A percentile compares a stretch with the other conserved stretches of the same genome.
Evolutionary conservation across 2,113 vertebrate genomes (phyloP).

Genomic region (Chrysochloris asiatica): DNA sequence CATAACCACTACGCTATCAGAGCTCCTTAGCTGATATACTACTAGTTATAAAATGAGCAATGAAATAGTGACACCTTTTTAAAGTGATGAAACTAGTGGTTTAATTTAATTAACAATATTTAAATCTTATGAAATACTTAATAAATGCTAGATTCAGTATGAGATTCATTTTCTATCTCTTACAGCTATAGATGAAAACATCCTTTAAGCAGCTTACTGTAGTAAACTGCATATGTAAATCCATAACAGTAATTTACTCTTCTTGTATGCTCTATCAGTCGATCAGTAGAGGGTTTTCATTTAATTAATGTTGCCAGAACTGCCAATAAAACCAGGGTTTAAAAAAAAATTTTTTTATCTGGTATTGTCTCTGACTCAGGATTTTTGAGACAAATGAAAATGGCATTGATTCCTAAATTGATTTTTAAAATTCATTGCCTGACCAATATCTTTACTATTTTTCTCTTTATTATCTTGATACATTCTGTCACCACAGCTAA

Average conservation of each 20-base stretch:
- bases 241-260: slow-evolving; percentile 77
- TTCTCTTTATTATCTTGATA: slow-evolving; percentile 81
- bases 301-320: slow-evolving; percentile 90
- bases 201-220: not conserved
- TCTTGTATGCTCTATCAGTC: slow-evolving; percentile 82
- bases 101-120: not conserved
- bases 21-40: too few species aligned
- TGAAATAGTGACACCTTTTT: not conserved
- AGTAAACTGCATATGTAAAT: slow-evolving; percentile 13
- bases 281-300: slow-evolving; percentile 85
- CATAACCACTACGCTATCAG: too few species aligned
- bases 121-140: not conserved
- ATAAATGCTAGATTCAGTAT: not conserved
- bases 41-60: not conserved
- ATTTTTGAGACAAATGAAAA: slow-evolving; percentile 88
- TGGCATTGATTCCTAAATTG: slow-evolving; percentile 84
- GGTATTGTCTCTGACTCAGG: slow-evolving; percentile 85
- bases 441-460: slow-evolving; percentile 81
- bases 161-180: not conserved
- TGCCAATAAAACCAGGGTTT: slow-evolving; percentile 82
- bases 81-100: not conserved
- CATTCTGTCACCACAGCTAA: slow-evolving; percentile 79
- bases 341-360: slow-evolving; percentile 85
- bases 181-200: not conserved
- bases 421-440: slow-evolving; percentile 84